phyloP scores from a whole-genome alignment of 2,797 vertebrate species.

The Cynopterus sphinx region DNA sequence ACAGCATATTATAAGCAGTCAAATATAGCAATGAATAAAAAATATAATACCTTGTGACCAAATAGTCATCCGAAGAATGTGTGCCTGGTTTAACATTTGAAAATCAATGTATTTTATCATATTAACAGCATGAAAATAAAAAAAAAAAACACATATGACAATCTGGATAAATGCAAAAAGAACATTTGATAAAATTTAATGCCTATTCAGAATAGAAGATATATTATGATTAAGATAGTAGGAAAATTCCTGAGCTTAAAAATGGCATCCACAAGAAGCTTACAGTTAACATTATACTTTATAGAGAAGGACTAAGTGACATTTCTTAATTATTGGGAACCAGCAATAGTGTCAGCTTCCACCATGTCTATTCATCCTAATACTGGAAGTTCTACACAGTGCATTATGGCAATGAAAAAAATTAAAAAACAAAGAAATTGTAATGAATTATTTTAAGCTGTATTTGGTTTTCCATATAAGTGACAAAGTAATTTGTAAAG shows the following conservation, averaged over 20 bases:
- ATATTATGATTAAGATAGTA: background rate
- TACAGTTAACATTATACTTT: background rate
- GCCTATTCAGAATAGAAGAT: background rate
- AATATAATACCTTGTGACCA: background rate
- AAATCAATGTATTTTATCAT: background rate
- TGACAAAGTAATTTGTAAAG: background rate
- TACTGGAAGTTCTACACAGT: background rate
- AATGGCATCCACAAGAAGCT: background rate
- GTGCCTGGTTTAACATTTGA: background rate
- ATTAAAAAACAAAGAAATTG: background rate
- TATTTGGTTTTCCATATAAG: background rate
- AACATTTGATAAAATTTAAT: background rate
- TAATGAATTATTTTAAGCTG: background rate
- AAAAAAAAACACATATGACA: background rate
- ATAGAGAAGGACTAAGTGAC: background rate
- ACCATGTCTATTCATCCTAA: background rate
- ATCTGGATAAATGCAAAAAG: background rate
- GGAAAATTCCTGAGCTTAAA: background rate
- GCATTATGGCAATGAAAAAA: background rate
- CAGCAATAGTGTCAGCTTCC: background rate
- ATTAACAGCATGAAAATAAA: background rate
- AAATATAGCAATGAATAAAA: background rate
- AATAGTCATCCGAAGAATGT: background rate
- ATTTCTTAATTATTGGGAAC: background rate
- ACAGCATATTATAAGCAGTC: background rate